Conservation (phyloP, 2,888 invertebrate genomes). For the Eulithis prunata region DNA sequence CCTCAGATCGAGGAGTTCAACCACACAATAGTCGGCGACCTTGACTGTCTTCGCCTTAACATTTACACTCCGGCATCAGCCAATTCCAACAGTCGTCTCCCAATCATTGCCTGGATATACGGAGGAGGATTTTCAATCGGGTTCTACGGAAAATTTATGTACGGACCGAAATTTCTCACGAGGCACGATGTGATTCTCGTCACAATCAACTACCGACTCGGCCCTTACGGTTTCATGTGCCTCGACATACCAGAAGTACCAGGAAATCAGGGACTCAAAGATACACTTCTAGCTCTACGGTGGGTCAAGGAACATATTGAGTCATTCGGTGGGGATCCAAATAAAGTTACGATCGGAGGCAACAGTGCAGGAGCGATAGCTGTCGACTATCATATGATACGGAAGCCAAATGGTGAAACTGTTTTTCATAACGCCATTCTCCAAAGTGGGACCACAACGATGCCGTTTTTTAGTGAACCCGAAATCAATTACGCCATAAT, state of each 20-base stretch:
- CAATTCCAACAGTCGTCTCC: slow-evolving; percentile 47
- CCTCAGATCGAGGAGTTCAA: slow-evolving; percentile 57
- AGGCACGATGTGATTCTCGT: slow-evolving; percentile 61
- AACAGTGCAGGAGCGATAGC: slow-evolving; percentile 62
- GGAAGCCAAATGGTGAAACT: slow-evolving; percentile 41
- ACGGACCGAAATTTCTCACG: slow-evolving; percentile 57
- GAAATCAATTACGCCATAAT: slow-evolving; percentile 49
- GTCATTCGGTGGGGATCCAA: slow-evolving; percentile 62
- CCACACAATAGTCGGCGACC: slow-evolving; percentile 46
- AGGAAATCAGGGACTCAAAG: slow-evolving; percentile 68
- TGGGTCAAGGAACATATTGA: slow-evolving; percentile 65
- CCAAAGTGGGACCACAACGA: slow-evolving; percentile 57
- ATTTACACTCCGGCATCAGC: slow-evolving; percentile 58
- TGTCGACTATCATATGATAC: slow-evolving; percentile 55
- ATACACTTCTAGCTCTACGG: slow-evolving; percentile 58
- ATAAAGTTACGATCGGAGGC: slow-evolving; percentile 62
- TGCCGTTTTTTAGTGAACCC: slow-evolving; percentile 42
- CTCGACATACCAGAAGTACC: slow-evolving; percentile 56
- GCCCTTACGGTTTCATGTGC: slow-evolving; percentile 69
- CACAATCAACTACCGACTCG: slow-evolving; percentile 63
- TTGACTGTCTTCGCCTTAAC: slow-evolving; percentile 62
- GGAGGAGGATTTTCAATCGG: slow-evolving; percentile 58
- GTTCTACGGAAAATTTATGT: slow-evolving; percentile 46
- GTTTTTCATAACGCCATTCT: slow-evolving; percentile 61
- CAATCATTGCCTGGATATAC: slow-evolving; percentile 62